phyloP scores from a whole-genome alignment of 2,888 invertebrate genomes.

The Eupsilia transversa region DNA sequence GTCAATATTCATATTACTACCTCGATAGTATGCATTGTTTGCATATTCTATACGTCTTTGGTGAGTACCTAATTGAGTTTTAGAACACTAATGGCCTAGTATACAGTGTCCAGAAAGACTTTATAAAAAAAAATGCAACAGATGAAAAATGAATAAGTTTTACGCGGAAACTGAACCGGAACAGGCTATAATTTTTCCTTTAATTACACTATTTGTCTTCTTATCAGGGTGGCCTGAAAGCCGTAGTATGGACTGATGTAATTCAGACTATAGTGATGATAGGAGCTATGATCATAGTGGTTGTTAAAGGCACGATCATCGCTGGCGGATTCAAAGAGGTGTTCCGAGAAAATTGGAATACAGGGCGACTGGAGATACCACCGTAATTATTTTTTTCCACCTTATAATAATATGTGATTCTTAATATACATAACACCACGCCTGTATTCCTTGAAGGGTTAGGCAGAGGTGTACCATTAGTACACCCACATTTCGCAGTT shows the following conservation, averaged over 20 bases:
- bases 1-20: conserved; percentile 94
- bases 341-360: conserved; percentile 89
- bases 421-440: too few species aligned
- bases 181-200: not conserved
- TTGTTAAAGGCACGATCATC: conserved; percentile 91
- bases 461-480: too few species aligned
- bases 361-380: conserved; percentile 91
- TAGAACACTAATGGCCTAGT: not conserved
- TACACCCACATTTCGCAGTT: too few species aligned
- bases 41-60: conserved; percentile 95
- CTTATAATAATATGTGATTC: too few species aligned
- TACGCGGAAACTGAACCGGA: not conserved
- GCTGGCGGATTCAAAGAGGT: conserved; percentile 92
- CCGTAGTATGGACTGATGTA: conserved; percentile 94
- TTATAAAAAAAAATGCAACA: not conserved
- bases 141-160: not conserved
- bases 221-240: conserved; percentile 92
- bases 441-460: too few species aligned
- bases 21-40: conserved; percentile 93
- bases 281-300: conserved; percentile 92
- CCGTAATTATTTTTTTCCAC: conserved; percentile 80
- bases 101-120: not conserved
- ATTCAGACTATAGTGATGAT: conserved; percentile 93
- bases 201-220: not conserved
- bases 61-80: conserved; percentile 83